A percentile compares a stretch with the other conserved stretches of the same genome.
Conservation (phyloP, 2,113 vertebrate species). For the Chionodraco myersi region DNA sequence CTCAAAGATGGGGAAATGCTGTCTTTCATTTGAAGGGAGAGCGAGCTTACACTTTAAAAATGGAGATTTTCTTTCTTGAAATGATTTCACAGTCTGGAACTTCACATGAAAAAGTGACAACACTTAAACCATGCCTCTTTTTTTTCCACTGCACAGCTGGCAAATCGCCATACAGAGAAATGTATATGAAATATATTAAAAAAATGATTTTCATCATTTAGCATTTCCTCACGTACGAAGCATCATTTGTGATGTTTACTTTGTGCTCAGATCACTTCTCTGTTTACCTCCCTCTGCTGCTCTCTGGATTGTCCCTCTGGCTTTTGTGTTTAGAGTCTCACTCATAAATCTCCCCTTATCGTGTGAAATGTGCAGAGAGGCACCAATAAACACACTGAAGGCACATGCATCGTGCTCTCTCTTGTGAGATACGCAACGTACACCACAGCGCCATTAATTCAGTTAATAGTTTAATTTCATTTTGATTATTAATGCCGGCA, state of each 20-base stretch:
- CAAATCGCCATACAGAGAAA: neutral
- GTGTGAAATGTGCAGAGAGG: conserved; percentile 19
- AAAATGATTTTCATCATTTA: neutral
- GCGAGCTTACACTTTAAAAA: neutral
- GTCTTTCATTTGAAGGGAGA: neutral
- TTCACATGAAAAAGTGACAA: too few relatives aligned
- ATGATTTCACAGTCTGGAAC: neutral
- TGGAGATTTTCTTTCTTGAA: neutral
- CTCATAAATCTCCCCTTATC: conserved; percentile 32
- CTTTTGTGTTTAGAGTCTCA: conserved; percentile 34
- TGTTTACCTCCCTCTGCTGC: neutral
- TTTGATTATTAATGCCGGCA: conserved; percentile 64
- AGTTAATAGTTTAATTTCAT: conserved; percentile 70
- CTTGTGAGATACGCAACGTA: conserved; percentile 57
- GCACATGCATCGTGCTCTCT: conserved; percentile 29
- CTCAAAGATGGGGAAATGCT: neutral
- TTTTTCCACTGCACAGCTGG: neutral
- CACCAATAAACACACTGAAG: conserved; percentile 38
- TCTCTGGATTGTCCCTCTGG: conserved; percentile 18
- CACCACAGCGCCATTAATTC: conserved; percentile 55
- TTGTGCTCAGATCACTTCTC: neutral
- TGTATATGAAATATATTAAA: too few relatives aligned
- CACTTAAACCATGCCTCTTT: neutral
- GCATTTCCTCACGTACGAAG: conserved; percentile 4
- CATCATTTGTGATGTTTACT: conserved; percentile 11